Evolutionary conservation across 2,797 vertebrate genomes (phyloP), one percentile per base, ranked within the genome.

Genomic region (Serranus cabrilla): DNA sequence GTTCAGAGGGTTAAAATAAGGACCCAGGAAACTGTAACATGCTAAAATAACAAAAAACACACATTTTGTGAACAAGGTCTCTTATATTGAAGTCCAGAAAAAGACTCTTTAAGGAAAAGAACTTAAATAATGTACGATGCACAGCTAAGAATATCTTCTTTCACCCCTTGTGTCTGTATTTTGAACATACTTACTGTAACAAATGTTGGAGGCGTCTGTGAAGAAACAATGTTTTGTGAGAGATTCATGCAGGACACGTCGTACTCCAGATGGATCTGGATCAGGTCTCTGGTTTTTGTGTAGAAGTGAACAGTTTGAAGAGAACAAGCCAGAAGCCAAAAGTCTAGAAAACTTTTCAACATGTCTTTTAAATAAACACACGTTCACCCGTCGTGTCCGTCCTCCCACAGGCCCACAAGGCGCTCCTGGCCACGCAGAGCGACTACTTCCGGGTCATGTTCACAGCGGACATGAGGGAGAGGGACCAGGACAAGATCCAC

Each of bases 391-490:
- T 2, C 12, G 11, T 54, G 2, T 49, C 12, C 5, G 0, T 67
- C 34, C n/a, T 69, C 46, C 91, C 94, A 82, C 96, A 99, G 96
- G 98, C 98, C 75, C 98, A 99, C 95, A 99, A 99, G 96, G 98
- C 98, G 37, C 95, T 99, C 56, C 94, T 99, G 95, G 98, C 98
- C 87, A 99, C 98, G 11, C 98, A 99, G 95, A 99, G 98, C 86
- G 98, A 99, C 94, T 99, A 99, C 94, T 99, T 99, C 96, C 96
- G 98, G 92, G 98, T 99, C 82, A 99, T 99, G 98, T 99, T 99
- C 93, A 99, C 98, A 8, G 98, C 98, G 4, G 98, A 99, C 94
- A 99, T 99, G 98, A 94, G 98, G 79, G 98, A 99, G 92, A 92
- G 98, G 76, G 98, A 99, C 96, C 98, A 99, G 96, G 96, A 99